A percentile compares a stretch with the other conserved stretches of the same genome.
These are phyloP conservation scores for Hypomesus transpacificus DNA, from an alignment of 2,113 vertebrate genomes.

Conservation along the genomic window DNA sequence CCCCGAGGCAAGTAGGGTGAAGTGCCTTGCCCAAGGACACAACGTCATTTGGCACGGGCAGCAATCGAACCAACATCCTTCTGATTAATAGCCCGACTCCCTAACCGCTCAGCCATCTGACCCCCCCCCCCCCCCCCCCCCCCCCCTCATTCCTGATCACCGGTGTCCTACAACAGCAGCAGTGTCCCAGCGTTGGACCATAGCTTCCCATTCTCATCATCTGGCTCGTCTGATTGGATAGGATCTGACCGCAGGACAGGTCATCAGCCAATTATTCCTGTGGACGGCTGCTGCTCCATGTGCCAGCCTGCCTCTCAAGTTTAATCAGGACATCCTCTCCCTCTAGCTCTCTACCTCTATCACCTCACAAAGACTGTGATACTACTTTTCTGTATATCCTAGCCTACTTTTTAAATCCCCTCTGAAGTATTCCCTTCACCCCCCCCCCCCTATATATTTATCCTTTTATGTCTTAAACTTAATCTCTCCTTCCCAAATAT, in stretches of 20 bases:
- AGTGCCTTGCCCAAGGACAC: too few species aligned
- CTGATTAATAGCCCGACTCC: too few species aligned
- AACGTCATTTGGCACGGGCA: too few species aligned
- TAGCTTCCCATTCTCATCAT: not conserved
- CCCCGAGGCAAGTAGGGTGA: too few species aligned
- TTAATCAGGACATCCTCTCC: constrained; percentile 34
- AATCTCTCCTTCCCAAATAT: not conserved
- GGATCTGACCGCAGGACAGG: constrained; percentile 46
- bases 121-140: too few species aligned
- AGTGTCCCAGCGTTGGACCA: not conserved
- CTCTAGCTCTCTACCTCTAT: constrained; percentile 8
- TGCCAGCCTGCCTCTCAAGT: constrained; percentile 9
- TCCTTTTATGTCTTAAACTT: not conserved
- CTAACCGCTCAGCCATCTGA: too few species aligned
- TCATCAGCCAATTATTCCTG: constrained; percentile 50
- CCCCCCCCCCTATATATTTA: not conserved
- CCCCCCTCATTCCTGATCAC: too few species aligned
- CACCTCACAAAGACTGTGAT: too few species aligned
- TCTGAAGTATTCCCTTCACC: not conserved
- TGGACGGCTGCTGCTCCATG: constrained; percentile 18
- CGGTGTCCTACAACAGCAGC: not conserved
- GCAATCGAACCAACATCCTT: too few species aligned
- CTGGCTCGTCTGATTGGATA: constrained; percentile 19
- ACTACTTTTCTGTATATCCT: too few species aligned
- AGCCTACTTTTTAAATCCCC: not conserved